Base-by-base conservation (phyloP, 2,113 vertebrate species). In the Octodon degus region DNA sequence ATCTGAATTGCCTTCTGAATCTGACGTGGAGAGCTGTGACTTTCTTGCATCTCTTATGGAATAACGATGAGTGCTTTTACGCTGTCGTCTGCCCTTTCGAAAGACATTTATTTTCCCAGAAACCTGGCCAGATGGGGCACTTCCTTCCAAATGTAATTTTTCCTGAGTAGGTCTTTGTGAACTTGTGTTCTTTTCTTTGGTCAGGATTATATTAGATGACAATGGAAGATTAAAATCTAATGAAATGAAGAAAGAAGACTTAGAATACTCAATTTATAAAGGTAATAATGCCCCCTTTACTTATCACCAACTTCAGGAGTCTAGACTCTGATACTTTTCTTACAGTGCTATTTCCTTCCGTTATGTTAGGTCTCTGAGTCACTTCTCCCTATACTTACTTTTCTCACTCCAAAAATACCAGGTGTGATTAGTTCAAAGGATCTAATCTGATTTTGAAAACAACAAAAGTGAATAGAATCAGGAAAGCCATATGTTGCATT, bases 11-110 rank as follows among this genome's bases (percentile, higher is more conserved):
- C 98, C 99, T 87, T 99, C 99, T 0, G 99, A 99, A 97, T 99
- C 99, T 0, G 99, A 99, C 7, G 99, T 99, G 94, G 99, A 99
- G 1, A 99, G 98, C 97, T 99, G 99, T 17, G 99, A 99, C 97
- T 98, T 99, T 76, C 99, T 98, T 1, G 99, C 99, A 95, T 99
- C 99, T 97, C 99, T 99, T 91, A 99, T 96, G 0, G 99, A 99
- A 94, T 99, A 99, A 80, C 99, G 98, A 94, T 99, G 99, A 5
- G 99, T 98, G 60, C 98, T 98, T 97, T 99, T 98, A 60, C 98
- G 98, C 22, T 98, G 98, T 1, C 98, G 98, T 16, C 98, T 98
- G 0, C 98, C 98, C 97, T 98, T 99, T 94, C 98, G 99, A 90
- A 98, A 98, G 60, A 98, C 95, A 5, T 97, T 97, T 63, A 95